A percentile compares a stretch with the other conserved stretches of the same genome.
Conservation (phyloP, 2,113 vertebrate species). For the Hydropotes inermis region DNA sequence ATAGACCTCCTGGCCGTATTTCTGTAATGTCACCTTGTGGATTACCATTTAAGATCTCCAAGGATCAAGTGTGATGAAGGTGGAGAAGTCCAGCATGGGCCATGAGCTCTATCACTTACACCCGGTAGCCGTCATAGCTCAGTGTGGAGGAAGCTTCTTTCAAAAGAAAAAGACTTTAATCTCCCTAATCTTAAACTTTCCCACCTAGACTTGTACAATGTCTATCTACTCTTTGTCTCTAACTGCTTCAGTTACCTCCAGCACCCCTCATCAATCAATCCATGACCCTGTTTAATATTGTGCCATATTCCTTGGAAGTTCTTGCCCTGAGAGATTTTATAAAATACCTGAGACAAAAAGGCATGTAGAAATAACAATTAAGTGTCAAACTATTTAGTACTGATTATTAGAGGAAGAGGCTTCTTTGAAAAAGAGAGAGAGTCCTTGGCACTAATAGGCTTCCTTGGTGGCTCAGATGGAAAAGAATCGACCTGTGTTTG, state of each 20-base stretch:
- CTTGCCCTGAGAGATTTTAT: background rate
- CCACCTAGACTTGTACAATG: fast-evolving
- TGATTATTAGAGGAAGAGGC: background rate
- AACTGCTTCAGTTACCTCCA: background rate
- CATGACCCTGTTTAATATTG: background rate
- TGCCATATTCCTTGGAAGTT: background rate
- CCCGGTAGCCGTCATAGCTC: background rate
- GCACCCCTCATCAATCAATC: background rate
- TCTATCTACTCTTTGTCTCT: background rate
- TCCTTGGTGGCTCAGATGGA: background rate
- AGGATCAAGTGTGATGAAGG: background rate
- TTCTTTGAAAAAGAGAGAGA: background rate
- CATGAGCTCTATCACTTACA: background rate
- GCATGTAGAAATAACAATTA: background rate
- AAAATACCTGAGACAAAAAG: background rate
- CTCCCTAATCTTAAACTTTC: background rate
- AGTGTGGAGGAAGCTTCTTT: background rate
- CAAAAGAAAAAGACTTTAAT: background rate
- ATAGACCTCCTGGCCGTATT: background rate
- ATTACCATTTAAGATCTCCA: background rate
- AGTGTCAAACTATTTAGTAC: background rate
- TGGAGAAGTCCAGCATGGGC: background rate
- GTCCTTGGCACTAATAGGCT: background rate
- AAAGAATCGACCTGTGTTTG: background rate
- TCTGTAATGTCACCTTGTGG: background rate